phyloP scores from a whole-genome alignment of 2,888 invertebrate genomes.

The Polydrusus pterygomalis region DNA sequence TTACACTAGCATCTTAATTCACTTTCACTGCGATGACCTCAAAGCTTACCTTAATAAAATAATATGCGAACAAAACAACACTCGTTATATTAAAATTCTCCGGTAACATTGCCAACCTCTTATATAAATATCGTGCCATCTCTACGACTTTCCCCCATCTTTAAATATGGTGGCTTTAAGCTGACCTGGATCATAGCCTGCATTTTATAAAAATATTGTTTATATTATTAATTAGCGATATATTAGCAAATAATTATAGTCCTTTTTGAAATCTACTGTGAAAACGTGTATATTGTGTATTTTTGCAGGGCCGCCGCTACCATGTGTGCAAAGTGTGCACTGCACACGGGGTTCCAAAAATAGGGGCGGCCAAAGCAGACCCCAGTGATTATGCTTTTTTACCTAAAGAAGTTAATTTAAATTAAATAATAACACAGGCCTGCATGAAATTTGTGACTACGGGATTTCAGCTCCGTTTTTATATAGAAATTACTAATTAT shows the following conservation, averaged over 20 bases:
- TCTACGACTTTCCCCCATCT: conserved; percentile 46
- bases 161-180: conserved; percentile 4
- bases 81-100: conserved; percentile 28
- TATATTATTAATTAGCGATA: conserved; percentile 18
- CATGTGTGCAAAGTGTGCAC: too few relatives aligned
- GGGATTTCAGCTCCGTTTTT: too few relatives aligned
- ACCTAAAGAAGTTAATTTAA: too few relatives aligned
- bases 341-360: too few relatives aligned
- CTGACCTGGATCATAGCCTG: conserved; percentile 32
- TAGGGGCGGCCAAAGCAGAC: too few relatives aligned
- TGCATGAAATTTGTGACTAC: too few relatives aligned
- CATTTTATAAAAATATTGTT: conserved; percentile 11
- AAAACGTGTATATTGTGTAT: too few relatives aligned
- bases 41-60: conserved; percentile 36
- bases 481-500: too few relatives aligned
- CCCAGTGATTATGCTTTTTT: too few relatives aligned
- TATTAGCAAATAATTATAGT: conserved; percentile 9
- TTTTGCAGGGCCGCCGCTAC: too few relatives aligned
- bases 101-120: conserved; percentile 43
- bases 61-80: conserved; percentile 27
- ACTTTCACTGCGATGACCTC: conserved; percentile 49
- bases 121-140: conserved; percentile 54
- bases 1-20: conserved; percentile 21
- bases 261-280: neutral
- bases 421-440: too few relatives aligned